A percentile compares a stretch with the other conserved stretches of the same genome.
These are phyloP conservation scores for Euwallacea fornicatus DNA, from an alignment of 1,140 invertebrate genomes.

Conservation along the genomic window DNA sequence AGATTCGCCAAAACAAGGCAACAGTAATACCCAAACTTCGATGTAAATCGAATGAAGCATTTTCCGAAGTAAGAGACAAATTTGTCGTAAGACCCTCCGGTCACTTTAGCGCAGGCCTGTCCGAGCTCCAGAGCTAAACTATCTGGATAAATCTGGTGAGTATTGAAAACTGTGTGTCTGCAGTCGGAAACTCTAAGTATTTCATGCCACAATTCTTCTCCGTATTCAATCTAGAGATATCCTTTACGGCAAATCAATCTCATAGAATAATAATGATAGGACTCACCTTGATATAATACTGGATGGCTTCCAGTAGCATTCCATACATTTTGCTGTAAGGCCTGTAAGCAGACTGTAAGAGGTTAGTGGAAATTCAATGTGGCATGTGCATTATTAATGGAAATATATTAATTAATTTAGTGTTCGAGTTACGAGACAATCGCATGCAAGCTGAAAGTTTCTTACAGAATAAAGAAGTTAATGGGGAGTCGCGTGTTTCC, in stretches of 20 bases:
- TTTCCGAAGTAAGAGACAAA: slow-evolving; percentile 84
- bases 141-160: slow-evolving; percentile 82
- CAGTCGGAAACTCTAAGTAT: slow-evolving; percentile 71
- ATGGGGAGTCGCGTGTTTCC: too few relatives aligned
- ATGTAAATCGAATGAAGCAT: slow-evolving; percentile 86
- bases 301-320: slow-evolving; percentile 24
- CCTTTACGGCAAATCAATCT: neutral
- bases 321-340: slow-evolving; percentile 18
- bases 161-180: slow-evolving; percentile 73
- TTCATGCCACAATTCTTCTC: slow-evolving; percentile 74
- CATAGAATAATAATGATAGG: neutral
- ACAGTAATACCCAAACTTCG: slow-evolving; percentile 71
- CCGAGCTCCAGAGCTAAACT: slow-evolving; percentile 74
- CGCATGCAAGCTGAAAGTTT: too few relatives aligned
- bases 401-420: too few relatives aligned
- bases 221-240: slow-evolving; percentile 73
- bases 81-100: slow-evolving; percentile 62
- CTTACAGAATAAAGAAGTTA: too few relatives aligned
- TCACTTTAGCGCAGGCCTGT: slow-evolving; percentile 55
- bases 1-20: neutral
- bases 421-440: too few relatives aligned
- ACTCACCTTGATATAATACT: slow-evolving; percentile 23
- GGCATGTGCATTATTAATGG: too few relatives aligned
- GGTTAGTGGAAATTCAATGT: too few relatives aligned
- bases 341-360: neutral